These are phyloP conservation scores for Nycticebus coucang DNA, from an alignment of 2,113 vertebrate genomes.

Conservation along the genomic window DNA sequence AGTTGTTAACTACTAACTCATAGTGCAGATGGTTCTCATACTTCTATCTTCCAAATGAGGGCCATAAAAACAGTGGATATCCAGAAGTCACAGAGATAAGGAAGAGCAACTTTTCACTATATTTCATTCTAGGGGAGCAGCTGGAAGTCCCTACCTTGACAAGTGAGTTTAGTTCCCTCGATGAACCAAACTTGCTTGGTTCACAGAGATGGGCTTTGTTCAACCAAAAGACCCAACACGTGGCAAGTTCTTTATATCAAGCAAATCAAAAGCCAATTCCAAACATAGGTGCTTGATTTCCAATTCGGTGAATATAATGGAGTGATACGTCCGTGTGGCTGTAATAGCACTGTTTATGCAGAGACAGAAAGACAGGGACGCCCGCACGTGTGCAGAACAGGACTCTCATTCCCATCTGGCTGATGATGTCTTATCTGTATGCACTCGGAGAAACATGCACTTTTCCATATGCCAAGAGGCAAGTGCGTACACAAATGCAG, in stretches of 20 bases:
- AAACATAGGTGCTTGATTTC: conserved; percentile 9
- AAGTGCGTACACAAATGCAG: neutral
- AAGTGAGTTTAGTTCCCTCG: neutral
- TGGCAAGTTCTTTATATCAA: neutral
- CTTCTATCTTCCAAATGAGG: neutral
- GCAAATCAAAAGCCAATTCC: neutral
- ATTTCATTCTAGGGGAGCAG: neutral
- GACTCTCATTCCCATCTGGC: neutral
- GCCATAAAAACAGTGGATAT: neutral
- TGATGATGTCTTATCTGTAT: neutral
- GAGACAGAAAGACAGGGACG: neutral
- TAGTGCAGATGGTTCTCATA: neutral
- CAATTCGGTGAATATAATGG: neutral
- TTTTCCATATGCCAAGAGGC: neutral
- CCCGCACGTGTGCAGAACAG: neutral
- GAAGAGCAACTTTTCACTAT: neutral
- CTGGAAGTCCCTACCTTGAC: neutral
- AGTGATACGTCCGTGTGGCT: neutral
- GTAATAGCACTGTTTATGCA: neutral
- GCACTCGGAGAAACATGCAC: neutral
- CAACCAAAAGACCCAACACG: neutral
- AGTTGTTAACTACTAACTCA: neutral
- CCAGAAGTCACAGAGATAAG: neutral
- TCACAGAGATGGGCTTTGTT: neutral
- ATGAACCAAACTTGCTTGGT: neutral